A percentile compares a stretch with the other conserved stretches of the same genome.
These are phyloP conservation scores for Drosophila triauraria DNA, from an alignment of 1,140 invertebrate species.

Conservation along the genomic window DNA sequence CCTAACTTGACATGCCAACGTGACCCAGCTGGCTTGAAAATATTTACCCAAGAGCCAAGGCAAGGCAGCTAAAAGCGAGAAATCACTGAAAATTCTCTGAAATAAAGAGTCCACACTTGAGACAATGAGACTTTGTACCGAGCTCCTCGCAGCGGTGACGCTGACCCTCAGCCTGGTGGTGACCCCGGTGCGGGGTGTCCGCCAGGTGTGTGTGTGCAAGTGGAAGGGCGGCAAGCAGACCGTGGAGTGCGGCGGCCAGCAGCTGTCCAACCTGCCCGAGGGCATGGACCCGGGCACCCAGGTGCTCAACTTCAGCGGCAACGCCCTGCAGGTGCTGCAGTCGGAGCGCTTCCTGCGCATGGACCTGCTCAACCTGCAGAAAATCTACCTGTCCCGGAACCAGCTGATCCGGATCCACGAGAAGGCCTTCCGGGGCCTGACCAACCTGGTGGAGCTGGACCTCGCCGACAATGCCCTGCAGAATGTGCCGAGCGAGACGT, in stretches of 20 bases:
- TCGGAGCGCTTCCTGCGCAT: slow-evolving; percentile 91
- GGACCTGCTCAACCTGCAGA: slow-evolving; percentile 93
- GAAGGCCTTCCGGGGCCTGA: slow-evolving; percentile 92
- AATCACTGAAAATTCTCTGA: slow-evolving; percentile 4
- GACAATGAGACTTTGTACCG: slow-evolving; percentile 43
- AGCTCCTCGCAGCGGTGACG: slow-evolving; percentile 13
- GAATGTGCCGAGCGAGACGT: slow-evolving; percentile 91
- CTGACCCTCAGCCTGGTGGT: slow-evolving; percentile 67
- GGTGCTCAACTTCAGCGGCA: slow-evolving; percentile 93
- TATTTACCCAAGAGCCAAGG: slow-evolving; percentile 5
- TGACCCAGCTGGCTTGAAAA: slow-evolving; percentile 58
- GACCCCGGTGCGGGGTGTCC: slow-evolving; percentile 87
- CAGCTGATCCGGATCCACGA: slow-evolving; percentile 91
- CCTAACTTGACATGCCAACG: slow-evolving; percentile 77
- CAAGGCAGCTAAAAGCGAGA: neutral
- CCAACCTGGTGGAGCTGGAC: slow-evolving; percentile 95
- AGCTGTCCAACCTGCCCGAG: slow-evolving; percentile 90
- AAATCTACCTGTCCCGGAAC: slow-evolving; percentile 92
- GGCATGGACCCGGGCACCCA: slow-evolving; percentile 95
- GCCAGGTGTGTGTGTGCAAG: slow-evolving; percentile 91
- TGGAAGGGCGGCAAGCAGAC: slow-evolving; percentile 97
- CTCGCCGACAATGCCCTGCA: slow-evolving; percentile 92
- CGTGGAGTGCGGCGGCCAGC: slow-evolving; percentile 93
- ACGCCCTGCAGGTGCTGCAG: slow-evolving; percentile 91
- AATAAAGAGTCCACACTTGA: slow-evolving; percentile 3